Percentiles rank a stretch among this genome's conserved stretches.
Evolutionary conservation across 2,797 vertebrate species (phyloP).

Genomic region (Periparus ater): DNA sequence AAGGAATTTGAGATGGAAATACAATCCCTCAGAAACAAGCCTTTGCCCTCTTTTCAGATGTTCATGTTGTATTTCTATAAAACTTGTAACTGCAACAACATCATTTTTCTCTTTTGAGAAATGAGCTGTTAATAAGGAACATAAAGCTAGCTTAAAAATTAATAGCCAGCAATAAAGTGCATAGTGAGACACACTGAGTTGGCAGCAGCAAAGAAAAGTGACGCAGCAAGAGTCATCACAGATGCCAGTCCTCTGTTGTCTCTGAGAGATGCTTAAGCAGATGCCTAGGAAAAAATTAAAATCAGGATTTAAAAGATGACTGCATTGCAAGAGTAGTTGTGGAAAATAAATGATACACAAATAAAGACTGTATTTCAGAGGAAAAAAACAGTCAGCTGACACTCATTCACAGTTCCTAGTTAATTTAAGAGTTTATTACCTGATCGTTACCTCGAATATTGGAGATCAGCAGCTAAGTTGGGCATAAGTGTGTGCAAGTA

Average conservation of each 20-base stretch:
- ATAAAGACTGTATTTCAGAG: not conserved
- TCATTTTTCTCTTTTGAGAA: not conserved
- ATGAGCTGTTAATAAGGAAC: not conserved
- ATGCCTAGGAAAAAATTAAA: not conserved
- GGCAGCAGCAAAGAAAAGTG: not conserved
- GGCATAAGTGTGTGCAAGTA: not conserved
- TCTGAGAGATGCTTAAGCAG: not conserved
- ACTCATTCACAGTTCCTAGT: not conserved
- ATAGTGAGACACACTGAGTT: not conserved
- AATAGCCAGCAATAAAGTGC: not conserved
- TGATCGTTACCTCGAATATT: not conserved
- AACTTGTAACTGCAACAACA: not conserved
- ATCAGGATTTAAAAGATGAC: not conserved
- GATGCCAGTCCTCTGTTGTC: not conserved
- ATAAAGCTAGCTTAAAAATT: constrained; percentile 26
- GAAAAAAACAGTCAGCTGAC: not conserved
- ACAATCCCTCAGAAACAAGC: not conserved
- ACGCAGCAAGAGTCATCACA: not conserved
- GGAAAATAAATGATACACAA: not conserved
- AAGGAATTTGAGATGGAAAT: not conserved
- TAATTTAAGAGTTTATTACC: not conserved
- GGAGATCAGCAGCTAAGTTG: not conserved
- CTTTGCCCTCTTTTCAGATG: not conserved
- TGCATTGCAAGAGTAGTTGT: not conserved
- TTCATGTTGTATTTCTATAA: not conserved